Evolutionary conservation across 2,888 invertebrate species (phyloP), one percentile per base, ranked within the genome.

Genomic region (Cecidostiba fungosa): DNA sequence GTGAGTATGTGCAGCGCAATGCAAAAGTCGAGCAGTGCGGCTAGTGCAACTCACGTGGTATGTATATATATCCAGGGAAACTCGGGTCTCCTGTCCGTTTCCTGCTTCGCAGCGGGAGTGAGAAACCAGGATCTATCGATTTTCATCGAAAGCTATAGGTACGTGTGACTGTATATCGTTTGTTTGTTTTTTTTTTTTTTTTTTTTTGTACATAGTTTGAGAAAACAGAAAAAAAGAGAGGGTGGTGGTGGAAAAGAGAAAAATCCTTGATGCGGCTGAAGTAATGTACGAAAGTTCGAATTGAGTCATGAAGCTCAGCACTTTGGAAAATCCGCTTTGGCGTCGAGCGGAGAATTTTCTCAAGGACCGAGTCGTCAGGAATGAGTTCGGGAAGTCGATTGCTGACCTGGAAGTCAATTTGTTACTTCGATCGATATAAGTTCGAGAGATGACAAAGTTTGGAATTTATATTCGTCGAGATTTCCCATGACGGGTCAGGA

Each of bases 1-100:
- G 79, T 72, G 84, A 69, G 50, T 36, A 43, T 36, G 83, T 86
- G 29, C 39, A n/a, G 77, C 47, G 47, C 84, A 66, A 79, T 84
- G 62, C 77, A 77, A 84, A 84, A 77, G 59, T 78, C 77, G 77
- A 66, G 74, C 29, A 29, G 66, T 26, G 47, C 39, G 29, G 26
- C 59, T 43, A 77, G 62, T 23, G 62, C 19, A 50, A 19, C 50
- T 59, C 54, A n/a, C 5, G 14, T 23, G 26, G 59, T 26, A 36
- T 62, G 14, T 32, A 32, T 32, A 76, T 54, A 29, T 77, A 69
- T 54, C 47, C 69, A 14, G 72, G 78, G 32, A 84, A 73, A 84
- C 78, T 78, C 32, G 72, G 50, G 36, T 26, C 74, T 29, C 26
- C 70, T 69, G 26, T 54, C 59, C 74, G 78, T 84, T 84, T 79